Percentiles rank a stretch among this genome's conserved stretches.
These are phyloP conservation scores for Lasioglossum marginatum DNA, from an alignment of 2,888 invertebrate genomes.

Conservation along the genomic window DNA sequence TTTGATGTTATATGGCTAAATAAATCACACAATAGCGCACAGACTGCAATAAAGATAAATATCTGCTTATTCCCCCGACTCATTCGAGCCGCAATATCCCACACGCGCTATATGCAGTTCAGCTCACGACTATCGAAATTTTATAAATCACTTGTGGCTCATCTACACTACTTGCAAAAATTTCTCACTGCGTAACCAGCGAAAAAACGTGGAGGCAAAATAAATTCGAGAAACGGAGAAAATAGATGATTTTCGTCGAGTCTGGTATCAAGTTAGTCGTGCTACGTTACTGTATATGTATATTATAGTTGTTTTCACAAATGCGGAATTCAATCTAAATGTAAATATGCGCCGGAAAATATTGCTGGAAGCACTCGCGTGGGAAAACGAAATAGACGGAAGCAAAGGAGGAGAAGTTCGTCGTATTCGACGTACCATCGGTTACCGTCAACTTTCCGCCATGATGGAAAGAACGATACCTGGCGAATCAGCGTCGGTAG, in stretches of 20 bases:
- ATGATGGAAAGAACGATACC: background rate
- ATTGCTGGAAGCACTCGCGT: slow-evolving; percentile 26
- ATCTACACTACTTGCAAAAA: background rate
- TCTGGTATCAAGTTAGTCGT: slow-evolving; percentile 25
- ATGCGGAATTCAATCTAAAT: slow-evolving; percentile 78
- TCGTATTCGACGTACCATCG: background rate
- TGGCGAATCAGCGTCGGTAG: background rate
- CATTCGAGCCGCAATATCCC: background rate
- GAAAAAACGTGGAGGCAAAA: background rate
- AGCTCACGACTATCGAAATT: background rate
- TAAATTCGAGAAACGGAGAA: background rate
- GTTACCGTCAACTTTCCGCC: background rate
- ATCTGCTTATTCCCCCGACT: background rate
- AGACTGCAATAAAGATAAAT: background rate
- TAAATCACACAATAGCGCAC: background rate
- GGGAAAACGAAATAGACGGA: slow-evolving; percentile 8
- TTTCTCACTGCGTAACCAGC: background rate
- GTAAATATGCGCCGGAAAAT: slow-evolving; percentile 69
- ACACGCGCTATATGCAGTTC: background rate
- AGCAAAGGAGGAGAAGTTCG: background rate
- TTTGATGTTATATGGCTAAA: background rate
- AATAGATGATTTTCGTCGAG: background rate
- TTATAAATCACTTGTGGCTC: background rate
- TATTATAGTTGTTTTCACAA: slow-evolving; percentile 51
- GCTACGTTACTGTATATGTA: background rate